phyloP scores from a whole-genome alignment of 2,113 vertebrate species.

The Murina feae region DNA sequence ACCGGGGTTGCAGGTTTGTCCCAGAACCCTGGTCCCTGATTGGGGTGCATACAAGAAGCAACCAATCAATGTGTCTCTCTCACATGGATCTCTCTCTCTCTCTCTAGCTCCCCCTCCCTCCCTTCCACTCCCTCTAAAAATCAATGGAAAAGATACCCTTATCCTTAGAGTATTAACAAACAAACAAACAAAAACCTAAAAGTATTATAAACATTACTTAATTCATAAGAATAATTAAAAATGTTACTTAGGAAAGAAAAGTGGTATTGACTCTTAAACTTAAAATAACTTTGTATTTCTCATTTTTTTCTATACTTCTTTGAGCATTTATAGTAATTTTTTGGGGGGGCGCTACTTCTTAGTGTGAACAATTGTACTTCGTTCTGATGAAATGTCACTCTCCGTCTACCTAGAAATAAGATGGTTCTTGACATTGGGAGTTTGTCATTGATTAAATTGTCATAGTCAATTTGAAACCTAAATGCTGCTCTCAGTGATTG shows the following conservation, averaged over 20 bases:
- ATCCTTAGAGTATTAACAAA: too few relatives aligned
- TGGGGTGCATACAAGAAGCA: too few relatives aligned
- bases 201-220: not conserved
- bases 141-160: too few relatives aligned
- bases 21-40: too few relatives aligned
- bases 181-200: too few relatives aligned
- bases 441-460: slow-evolving; percentile 84
- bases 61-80: too few relatives aligned
- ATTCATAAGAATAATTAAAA: not conserved
- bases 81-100: too few relatives aligned
- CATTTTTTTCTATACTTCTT: not conserved
- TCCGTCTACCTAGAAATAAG: slow-evolving; percentile 71
- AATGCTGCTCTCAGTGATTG: slow-evolving; percentile 80
- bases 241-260: not conserved
- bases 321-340: not conserved
- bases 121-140: too few relatives aligned
- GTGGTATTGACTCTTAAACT: not conserved
- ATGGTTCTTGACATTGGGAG: slow-evolving; percentile 73
- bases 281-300: not conserved
- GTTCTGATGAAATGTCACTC: slow-evolving; percentile 67
- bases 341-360: not conserved
- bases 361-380: slow-evolving; percentile 64
- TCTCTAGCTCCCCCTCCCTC: too few relatives aligned
- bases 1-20: too few relatives aligned
- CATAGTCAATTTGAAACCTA: slow-evolving; percentile 79